A percentile compares a stretch with the other conserved stretches of the same genome.
Conservation (phyloP, 2,797 vertebrate genomes). For the Fistularia tabacaria region DNA sequence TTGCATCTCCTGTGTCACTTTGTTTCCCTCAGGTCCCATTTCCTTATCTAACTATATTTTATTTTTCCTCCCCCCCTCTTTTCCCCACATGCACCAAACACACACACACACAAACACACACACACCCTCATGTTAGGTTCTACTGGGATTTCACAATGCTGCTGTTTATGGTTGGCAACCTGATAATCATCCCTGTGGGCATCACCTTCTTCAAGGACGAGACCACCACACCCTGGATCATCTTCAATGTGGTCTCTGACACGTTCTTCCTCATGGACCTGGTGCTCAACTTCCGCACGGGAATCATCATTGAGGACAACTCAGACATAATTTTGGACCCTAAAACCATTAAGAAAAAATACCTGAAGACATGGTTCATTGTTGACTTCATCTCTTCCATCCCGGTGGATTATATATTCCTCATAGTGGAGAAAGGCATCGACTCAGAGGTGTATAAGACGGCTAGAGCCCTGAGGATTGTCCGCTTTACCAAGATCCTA, state of each 20-base stretch:
- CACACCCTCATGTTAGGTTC: constrained; percentile 77
- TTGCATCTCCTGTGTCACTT: constrained; percentile 48
- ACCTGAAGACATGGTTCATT: constrained; percentile 96
- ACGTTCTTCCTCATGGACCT: constrained; percentile 98
- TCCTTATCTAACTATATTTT: constrained; percentile 51
- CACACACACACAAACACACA: constrained; percentile 14
- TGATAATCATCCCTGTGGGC: constrained; percentile 97
- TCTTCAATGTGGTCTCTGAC: constrained; percentile 97
- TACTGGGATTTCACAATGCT: constrained; percentile 99
- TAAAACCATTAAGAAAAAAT: constrained; percentile 92
- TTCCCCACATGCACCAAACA: constrained; percentile 3
- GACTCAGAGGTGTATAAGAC: constrained; percentile 98
- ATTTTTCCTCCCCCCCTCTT: constrained; percentile 19
- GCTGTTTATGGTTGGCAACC: constrained; percentile 97
- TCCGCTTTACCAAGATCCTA: constrained; percentile 96
- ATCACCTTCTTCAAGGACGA: constrained; percentile 99
- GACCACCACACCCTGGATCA: constrained; percentile 95
- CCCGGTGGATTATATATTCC: constrained; percentile 98
- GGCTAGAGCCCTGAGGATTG: constrained; percentile 90
- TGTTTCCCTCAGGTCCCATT: constrained; percentile 37
- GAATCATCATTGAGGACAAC: constrained; percentile 97
- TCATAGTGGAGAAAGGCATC: constrained; percentile 96
- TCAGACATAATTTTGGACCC: constrained; percentile 98
- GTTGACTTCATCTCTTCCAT: constrained; percentile 98
- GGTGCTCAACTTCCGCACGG: constrained; percentile 97